phyloP scores from a whole-genome alignment of 2,113 vertebrate genomes.

The Phoenicopterus ruber region DNA sequence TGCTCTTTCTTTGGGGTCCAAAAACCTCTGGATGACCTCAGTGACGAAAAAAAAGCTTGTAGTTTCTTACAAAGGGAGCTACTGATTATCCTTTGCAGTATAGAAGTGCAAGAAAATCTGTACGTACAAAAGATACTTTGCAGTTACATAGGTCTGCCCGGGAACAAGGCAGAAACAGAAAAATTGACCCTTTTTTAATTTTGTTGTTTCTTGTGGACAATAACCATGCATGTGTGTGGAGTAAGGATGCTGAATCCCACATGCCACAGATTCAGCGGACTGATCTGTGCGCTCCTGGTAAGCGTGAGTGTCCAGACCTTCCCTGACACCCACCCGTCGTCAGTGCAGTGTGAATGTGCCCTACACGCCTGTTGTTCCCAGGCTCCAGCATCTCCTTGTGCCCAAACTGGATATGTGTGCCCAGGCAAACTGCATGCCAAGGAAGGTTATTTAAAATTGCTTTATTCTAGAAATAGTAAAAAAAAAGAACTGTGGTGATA shows the following conservation, averaged over 20 bases:
- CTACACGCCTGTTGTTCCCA: background rate
- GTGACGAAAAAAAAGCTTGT: background rate
- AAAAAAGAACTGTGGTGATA: background rate
- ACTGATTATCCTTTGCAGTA: background rate
- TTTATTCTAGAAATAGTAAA: background rate
- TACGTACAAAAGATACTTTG: background rate
- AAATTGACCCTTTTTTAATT: fast-evolving
- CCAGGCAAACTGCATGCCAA: background rate
- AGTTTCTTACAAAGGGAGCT: background rate
- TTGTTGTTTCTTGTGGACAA: background rate
- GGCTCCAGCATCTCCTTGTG: background rate
- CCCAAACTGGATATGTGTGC: fast-evolving
- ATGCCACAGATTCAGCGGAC: background rate
- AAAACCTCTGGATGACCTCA: background rate
- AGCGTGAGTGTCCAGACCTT: background rate
- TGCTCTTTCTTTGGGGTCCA: background rate
- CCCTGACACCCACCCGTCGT: background rate
- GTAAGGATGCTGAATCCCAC: background rate
- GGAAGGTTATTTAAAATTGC: background rate
- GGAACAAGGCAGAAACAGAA: background rate
- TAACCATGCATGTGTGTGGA: too few relatives aligned
- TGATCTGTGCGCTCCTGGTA: background rate
- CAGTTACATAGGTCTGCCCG: background rate
- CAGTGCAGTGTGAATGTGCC: too few relatives aligned
- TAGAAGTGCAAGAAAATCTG: fast-evolving